Evolutionary conservation across 2,888 invertebrate genomes (phyloP).

Genomic region (Protophormia terraenovae): DNA sequence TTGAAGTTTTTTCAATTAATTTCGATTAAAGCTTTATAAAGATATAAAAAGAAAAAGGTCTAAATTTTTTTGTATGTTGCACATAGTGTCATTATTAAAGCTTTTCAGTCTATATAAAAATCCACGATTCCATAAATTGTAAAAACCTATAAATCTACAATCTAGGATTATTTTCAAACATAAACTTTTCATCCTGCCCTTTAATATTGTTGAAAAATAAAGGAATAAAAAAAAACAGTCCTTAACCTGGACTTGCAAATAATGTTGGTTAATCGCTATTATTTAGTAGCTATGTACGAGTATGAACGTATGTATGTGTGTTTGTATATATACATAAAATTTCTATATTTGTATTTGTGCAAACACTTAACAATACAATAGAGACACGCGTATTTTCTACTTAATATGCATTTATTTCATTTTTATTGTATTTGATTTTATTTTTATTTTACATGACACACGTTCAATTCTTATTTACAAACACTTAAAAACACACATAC

Average conservation of each 20-base stretch:
- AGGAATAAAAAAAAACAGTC: not conserved
- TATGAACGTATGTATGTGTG: not conserved
- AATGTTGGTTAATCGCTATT: conserved; percentile 35
- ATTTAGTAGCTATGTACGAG: conserved; percentile 21
- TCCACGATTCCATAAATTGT: too few relatives aligned
- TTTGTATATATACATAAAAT: too few relatives aligned
- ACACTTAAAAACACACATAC: conserved; percentile 39
- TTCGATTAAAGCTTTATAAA: too few relatives aligned
- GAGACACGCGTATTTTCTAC: conserved; percentile 65
- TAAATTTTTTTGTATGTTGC: too few relatives aligned
- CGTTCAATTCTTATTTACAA: conserved; percentile 59
- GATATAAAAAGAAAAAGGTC: too few relatives aligned
- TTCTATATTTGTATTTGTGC: conserved; percentile 46
- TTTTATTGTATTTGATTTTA: conserved; percentile 54
- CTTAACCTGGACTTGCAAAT: conserved; percentile 25
- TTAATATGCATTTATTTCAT: conserved; percentile 63
- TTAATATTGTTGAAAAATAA: not conserved
- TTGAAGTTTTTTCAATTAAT: too few relatives aligned
- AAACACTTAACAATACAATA: conserved; percentile 64
- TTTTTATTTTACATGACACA: conserved; percentile 54
- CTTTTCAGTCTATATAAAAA: too few relatives aligned
- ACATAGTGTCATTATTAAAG: too few relatives aligned
- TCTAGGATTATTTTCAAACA: too few relatives aligned
- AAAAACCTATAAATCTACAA: too few relatives aligned
- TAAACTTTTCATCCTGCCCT: not conserved